A percentile compares a stretch with the other conserved stretches of the same genome.
Conservation (phyloP, 2,113 vertebrate species). For the Silurus asotus region DNA sequence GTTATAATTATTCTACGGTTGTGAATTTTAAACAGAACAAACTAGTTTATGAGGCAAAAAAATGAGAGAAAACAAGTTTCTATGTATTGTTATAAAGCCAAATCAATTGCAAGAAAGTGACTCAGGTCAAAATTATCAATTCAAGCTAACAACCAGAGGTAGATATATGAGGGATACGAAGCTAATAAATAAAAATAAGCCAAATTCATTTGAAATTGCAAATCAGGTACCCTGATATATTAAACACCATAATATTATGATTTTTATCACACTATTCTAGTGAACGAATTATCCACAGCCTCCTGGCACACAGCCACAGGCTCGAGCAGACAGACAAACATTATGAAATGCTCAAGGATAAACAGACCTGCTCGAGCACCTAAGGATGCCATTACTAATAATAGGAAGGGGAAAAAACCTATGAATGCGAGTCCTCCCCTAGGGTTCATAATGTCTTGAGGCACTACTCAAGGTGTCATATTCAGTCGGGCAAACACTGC, state of each 20-base stretch:
- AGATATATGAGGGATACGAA: not conserved
- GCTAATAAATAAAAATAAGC: not conserved
- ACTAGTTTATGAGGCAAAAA: not conserved
- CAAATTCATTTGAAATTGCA: not conserved
- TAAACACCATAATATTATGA: not conserved
- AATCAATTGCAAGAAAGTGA: not conserved
- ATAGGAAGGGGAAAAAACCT: not conserved
- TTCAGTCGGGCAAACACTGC: not conserved
- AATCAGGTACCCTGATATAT: not conserved
- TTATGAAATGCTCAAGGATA: conserved; percentile 12
- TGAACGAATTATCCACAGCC: not conserved
- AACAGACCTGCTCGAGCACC: conserved; percentile 8
- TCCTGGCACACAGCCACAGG: conserved; percentile 24
- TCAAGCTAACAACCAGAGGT: not conserved
- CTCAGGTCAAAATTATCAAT: not conserved
- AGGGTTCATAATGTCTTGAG: conserved; percentile 34
- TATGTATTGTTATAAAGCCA: not conserved
- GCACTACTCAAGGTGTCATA: conserved; percentile 21
- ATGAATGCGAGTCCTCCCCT: not conserved
- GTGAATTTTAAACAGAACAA: not conserved
- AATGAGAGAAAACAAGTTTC: not conserved
- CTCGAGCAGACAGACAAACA: conserved; percentile 3
- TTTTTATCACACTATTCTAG: not conserved
- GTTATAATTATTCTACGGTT: not conserved
- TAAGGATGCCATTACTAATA: conserved; percentile 24